Evolutionary conservation across 2,888 invertebrate species (phyloP), one percentile per base, ranked within the genome.

Genomic region (Hydrotaea cyrtoneurina): DNA sequence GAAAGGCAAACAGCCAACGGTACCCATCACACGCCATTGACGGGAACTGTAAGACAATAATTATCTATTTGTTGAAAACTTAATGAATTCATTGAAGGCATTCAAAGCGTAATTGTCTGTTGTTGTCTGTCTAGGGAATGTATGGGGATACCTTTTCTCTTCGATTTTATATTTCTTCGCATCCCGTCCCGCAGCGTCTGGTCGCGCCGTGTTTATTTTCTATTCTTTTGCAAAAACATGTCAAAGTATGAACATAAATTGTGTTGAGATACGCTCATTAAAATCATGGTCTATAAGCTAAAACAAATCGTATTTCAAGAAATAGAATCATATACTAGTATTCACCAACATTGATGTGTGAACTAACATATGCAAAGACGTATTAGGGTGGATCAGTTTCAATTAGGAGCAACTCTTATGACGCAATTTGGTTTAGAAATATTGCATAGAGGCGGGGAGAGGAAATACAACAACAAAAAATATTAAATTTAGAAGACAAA

Each of bases 171-270:
- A n/a, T n/a, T n/a, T n/a, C n/a, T n/a, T n/a, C 31, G 3, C 31
- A 2, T 31, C 31, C 7, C 31, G 31, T 43, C 10, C 10, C 10
- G 43, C 2, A 7, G 4, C 43, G 43, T 43, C 10, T 10, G 10
- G 50, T 50, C n/a, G 15, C n/a, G 15, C 7, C 71, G 31, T 17
- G 3, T 62, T 43, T 71, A n/a, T 53, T 31, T 31, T 31, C 31
- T 31, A 31, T 53, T 55, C 23, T n/a, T 55, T 21, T 8, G 21
- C 19, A 62, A 76, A 72, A 82, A 79, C 71, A 72, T 83, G 83
- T 83, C 79, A 83, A 79, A 83, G 79, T 79, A 73, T 75, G 62
- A 83, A 72, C 79, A 83, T 83, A 79, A 83, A 83, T 83, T 83
- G 26, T 3, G 17, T 59, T 19, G 53, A n/a, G 31, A 53, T 71